Base-by-base conservation (phyloP, 2,888 invertebrate genomes). In the Leptopilina myrica region DNA sequence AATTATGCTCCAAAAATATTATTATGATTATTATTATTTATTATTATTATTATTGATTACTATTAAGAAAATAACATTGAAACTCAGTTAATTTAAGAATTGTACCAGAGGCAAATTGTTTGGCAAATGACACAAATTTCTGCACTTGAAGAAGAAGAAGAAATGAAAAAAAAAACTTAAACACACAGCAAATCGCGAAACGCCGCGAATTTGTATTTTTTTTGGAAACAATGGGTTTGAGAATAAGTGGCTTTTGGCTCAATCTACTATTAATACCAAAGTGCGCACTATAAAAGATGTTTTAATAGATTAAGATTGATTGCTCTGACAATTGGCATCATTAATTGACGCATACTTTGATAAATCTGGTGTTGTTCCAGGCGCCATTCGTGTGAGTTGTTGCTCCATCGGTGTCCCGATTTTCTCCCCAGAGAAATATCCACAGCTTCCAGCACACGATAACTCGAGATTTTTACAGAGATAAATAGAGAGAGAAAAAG, bases 291-390 rank as follows among this genome's bases (percentile, higher is more conserved):
- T 85, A 86, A 82, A 87, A 86, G 84, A 80, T 80, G 86, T 85
- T 86, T 85, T 84, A 83, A 86, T 86, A 87, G 84, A 86, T 85
- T 88, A 86, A 89, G 84, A 87, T 87, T 87, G 85, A 88, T 84
- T 87, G 87, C 87, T 49, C 86, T 84, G 87, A 87, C 88, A 88
- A 88, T 86, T 89, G 89, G 89, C 87, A 88, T 87, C 88, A 85
- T 88, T 88, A 88, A 87, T 86, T 88, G 85, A 87, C 88, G 89
- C 90, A 89, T 90, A 90, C 90, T 90, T 89, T 89, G 88, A 87
- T 86, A 82, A 11, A 49, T 85, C 14, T 88, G 86, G 77, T 85
- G 86, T 83, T 80, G 88, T 85, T 85, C 87, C 86, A 85, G 83
- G 85, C 84, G 88, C 86, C 86, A 82, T 87, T 88, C 82, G 85